phyloP scores from a whole-genome alignment of 2,113 vertebrate genomes.

The Jaculus jaculus region DNA sequence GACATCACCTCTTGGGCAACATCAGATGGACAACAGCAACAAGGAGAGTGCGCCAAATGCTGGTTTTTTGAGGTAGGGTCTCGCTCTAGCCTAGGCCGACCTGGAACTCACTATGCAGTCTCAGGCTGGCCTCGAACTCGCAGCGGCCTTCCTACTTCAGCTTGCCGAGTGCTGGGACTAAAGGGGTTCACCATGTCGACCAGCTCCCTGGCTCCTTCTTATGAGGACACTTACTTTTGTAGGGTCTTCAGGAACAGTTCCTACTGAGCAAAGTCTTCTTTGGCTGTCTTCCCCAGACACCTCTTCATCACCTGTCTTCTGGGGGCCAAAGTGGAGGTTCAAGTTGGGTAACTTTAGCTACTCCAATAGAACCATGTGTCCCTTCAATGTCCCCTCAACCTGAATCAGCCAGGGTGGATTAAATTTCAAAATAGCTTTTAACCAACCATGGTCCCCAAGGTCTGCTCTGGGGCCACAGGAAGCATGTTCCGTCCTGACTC shows the following conservation, averaged over 20 bases:
- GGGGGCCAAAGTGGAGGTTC: background rate
- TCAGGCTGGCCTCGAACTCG: no score
- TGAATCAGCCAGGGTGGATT: background rate
- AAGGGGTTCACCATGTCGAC: no score
- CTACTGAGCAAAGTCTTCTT: background rate
- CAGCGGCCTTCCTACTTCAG: no score
- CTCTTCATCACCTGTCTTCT: background rate
- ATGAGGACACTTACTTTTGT: background rate
- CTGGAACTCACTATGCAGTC: no score
- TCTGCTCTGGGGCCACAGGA: background rate
- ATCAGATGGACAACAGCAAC: no score
- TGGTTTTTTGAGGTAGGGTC: no score
- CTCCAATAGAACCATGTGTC: no score
- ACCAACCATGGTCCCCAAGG: background rate
- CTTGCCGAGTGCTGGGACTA: no score
- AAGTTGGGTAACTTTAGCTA: background rate
- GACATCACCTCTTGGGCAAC: no score
- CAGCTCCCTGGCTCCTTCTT: no score
- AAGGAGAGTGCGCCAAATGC: no score
- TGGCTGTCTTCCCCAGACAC: background rate
- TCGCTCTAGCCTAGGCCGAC: no score
- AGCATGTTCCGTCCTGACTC: background rate
- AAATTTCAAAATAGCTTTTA: background rate
- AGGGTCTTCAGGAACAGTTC: background rate
- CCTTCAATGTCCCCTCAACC: background rate